Evolutionary conservation across 2,888 invertebrate species (phyloP).

Genomic region (Frankliniella fusca): DNA sequence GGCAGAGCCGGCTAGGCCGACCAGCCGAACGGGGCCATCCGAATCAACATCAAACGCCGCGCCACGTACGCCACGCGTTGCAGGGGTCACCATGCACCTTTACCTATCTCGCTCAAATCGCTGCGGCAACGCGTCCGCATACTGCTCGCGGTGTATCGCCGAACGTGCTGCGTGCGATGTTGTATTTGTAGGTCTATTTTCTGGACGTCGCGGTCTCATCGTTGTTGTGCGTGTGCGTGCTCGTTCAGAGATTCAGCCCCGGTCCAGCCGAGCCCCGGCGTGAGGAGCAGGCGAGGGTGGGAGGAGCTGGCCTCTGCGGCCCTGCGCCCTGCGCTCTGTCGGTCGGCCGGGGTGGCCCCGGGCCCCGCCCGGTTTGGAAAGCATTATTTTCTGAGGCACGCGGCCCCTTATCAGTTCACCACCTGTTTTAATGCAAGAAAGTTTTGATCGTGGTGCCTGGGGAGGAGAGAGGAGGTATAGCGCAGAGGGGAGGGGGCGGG

Average conservation of each 20-base stretch:
- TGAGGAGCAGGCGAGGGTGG: background rate
- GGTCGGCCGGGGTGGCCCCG: background rate
- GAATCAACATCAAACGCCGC: background rate
- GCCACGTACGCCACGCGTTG: background rate
- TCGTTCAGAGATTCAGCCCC: background rate
- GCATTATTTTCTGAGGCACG: background rate
- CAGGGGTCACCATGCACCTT: background rate
- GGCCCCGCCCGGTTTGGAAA: background rate
- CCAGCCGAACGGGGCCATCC: no score
- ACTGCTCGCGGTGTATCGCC: background rate
- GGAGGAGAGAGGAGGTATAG: background rate
- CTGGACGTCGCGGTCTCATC: no score
- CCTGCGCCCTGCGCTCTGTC: no score
- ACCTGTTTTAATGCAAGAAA: conserved; percentile 14
- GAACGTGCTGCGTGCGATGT: no score
- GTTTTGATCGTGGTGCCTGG: background rate
- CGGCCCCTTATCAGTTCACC: conserved; percentile 14
- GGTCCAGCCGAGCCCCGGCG: background rate
- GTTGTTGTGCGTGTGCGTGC: background rate
- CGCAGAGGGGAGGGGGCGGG: no score
- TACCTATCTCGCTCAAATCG: background rate
- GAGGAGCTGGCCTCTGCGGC: no score
- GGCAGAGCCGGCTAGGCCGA: no score
- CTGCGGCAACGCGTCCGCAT: background rate
- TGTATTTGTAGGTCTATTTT: no score